phyloP scores from a whole-genome alignment of 2,797 vertebrate genomes.

The Schizopygopsis pylzovi region DNA sequence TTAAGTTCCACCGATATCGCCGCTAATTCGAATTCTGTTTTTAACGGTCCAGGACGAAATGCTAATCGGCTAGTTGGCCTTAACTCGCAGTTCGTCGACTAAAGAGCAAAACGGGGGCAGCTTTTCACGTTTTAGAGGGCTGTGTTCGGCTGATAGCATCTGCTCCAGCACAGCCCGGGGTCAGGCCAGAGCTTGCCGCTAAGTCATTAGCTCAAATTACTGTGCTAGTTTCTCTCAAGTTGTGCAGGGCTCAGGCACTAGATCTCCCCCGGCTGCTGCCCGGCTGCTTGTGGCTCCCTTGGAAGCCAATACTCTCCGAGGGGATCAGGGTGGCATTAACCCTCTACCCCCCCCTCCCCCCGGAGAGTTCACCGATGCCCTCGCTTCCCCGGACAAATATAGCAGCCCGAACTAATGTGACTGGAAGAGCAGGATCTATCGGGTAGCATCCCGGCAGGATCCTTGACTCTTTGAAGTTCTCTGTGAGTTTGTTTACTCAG shows the following conservation, averaged over 20 bases:
- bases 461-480: conserved; percentile 79
- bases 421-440: conserved; percentile 75
- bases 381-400: conserved; percentile 71
- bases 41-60: conserved; percentile 80
- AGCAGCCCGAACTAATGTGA: conserved; percentile 54
- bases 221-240: conserved; percentile 75
- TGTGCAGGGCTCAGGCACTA: conserved; percentile 70
- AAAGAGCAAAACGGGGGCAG: conserved; percentile 23
- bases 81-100: conserved; percentile 65
- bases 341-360: conserved; percentile 66
- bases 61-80: conserved; percentile 78
- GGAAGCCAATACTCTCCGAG: conserved; percentile 82
- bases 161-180: conserved; percentile 75
- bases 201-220: conserved; percentile 86
- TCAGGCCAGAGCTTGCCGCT: conserved; percentile 77
- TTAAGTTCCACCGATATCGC: conserved; percentile 79
- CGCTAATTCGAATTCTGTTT: conserved; percentile 86
- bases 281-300: conserved; percentile 74
- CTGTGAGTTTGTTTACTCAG: conserved; percentile 73
- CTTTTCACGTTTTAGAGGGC: conserved; percentile 77
- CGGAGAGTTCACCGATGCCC: conserved; percentile 73
- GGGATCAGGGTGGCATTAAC: conserved; percentile 78
- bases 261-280: conserved; percentile 63
- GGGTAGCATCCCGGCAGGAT: conserved; percentile 71
- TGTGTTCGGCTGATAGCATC: conserved; percentile 81